These are phyloP conservation scores for Neoniphon sammara DNA, from an alignment of 2,797 vertebrate species.

Conservation along the genomic window DNA sequence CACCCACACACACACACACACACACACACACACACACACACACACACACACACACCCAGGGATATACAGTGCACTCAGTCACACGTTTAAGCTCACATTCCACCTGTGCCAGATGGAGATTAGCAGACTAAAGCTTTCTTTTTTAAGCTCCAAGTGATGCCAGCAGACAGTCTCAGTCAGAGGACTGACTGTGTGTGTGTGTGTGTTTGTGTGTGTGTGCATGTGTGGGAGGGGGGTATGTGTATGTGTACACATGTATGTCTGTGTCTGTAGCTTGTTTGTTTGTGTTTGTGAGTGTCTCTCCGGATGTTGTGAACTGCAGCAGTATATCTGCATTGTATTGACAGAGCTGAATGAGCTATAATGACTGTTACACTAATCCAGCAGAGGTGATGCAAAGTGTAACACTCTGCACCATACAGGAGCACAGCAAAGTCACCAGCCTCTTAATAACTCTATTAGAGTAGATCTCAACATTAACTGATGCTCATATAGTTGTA, in stretches of 20 bases:
- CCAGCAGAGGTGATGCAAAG: not conserved
- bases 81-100: slow-evolving; percentile 53
- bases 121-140: slow-evolving; percentile 72
- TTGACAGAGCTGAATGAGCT: not conserved
- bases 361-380: slow-evolving; percentile 10
- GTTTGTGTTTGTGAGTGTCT: slow-evolving; percentile 20
- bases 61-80: slow-evolving; percentile 23
- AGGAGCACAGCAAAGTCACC: not conserved
- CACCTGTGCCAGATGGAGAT: slow-evolving; percentile 72
- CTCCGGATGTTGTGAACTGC: too few species aligned
- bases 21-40: not conserved
- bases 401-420: slow-evolving; percentile 2
- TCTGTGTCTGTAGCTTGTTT: slow-evolving; percentile 32
- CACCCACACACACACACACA: not conserved
- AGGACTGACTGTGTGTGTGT: slow-evolving; percentile 12
- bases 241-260: slow-evolving; percentile 7
- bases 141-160: slow-evolving; percentile 63
- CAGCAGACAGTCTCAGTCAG: slow-evolving; percentile 21
- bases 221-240: not conserved
- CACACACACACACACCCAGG: not conserved
- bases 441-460: not conserved
- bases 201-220: slow-evolving; percentile 36
- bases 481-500: too few species aligned
- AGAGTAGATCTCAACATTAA: not conserved
- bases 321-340: slow-evolving; percentile 25